These are phyloP conservation scores for Uria lomvia DNA, from an alignment of 2,113 vertebrate species.

Conservation along the genomic window DNA sequence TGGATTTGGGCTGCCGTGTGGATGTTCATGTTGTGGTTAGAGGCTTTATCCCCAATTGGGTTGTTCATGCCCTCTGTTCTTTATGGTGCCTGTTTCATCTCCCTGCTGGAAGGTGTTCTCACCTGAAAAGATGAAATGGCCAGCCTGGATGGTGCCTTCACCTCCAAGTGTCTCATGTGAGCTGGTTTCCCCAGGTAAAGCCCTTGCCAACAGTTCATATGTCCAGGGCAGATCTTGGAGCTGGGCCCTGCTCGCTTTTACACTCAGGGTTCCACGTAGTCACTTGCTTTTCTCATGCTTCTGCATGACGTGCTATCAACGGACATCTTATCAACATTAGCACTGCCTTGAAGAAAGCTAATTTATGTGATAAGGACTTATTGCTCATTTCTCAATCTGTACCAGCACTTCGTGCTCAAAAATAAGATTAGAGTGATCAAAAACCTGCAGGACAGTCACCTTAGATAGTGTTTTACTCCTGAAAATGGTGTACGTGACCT, in stretches of 20 bases:
- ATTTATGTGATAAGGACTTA: slow-evolving; percentile 34
- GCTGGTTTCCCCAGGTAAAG: not conserved
- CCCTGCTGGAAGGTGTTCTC: not conserved
- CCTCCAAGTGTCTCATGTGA: not conserved
- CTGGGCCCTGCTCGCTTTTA: not conserved
- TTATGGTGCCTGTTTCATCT: not conserved
- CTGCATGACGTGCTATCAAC: not conserved
- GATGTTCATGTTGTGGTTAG: not conserved
- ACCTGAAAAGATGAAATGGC: not conserved
- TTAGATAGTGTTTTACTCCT: not conserved
- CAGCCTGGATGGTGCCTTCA: not conserved
- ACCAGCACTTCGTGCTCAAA: slow-evolving; percentile 1
- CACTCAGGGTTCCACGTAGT: not conserved
- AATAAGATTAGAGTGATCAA: slow-evolving; percentile 36
- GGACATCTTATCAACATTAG: slow-evolving; percentile 20
- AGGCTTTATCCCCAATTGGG: accelerated
- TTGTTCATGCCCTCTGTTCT: not conserved
- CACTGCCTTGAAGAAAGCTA: slow-evolving; percentile 16
- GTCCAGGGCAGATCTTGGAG: not conserved
- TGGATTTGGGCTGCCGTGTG: not conserved
- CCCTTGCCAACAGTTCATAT: not conserved
- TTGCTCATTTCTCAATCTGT: slow-evolving; percentile 32
- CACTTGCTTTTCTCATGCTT: slow-evolving; percentile 6
- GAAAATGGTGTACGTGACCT: not conserved
- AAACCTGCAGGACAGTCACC: slow-evolving; percentile 23